Evolutionary conservation across 2,113 vertebrate genomes (phyloP), one percentile per base, ranked within the genome.

Genomic region (Lophotis ruficrista): DNA sequence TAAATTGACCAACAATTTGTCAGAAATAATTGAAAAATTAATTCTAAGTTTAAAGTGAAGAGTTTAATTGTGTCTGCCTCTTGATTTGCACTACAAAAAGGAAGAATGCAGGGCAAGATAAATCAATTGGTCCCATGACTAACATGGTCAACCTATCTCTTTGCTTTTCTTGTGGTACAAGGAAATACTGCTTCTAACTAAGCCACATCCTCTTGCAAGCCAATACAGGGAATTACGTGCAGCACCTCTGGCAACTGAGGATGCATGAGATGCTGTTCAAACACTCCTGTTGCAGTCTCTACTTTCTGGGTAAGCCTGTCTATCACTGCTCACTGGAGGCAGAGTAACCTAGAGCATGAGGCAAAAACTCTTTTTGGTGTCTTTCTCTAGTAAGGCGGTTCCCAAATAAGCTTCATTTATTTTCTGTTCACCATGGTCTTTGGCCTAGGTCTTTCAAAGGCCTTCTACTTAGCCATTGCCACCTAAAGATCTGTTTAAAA

Each of bases 1-100:
- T 83, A 91, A 95, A 95, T 94, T 83, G 89, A 87, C 78, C 56
- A 95, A 85, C 60, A 89, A 31, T 94, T 96, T 93, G 51, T 80
- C 83, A 79, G 38, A 91, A 96, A 84, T 85, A 68, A 95, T 70
- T 94, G 89, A 91, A 93, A 96, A 97, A 84, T 50, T 87, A 92
- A 89, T 73, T 92, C 66, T 57, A 86, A 80, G 20, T 89, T 83
- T 91, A 85, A 78, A 94, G 37, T 47, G 50, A 87, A 48, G 48
- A 65, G 57, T 69, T 90, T 92, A 93, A 93, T 85, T 83, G 51
- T 86, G n/a, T 89, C 65, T 92, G 13, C 25, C 30, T 77, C 65
- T 94, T 88, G 50, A 38, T 90, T 91, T 95, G 22, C 71, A 51
- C 43, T 82, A 89, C 19, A 91, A 84, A 96, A 96, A 60, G 21